Evolutionary conservation across 2,888 invertebrate genomes (phyloP).

Genomic region (Arctia plantaginis): DNA sequence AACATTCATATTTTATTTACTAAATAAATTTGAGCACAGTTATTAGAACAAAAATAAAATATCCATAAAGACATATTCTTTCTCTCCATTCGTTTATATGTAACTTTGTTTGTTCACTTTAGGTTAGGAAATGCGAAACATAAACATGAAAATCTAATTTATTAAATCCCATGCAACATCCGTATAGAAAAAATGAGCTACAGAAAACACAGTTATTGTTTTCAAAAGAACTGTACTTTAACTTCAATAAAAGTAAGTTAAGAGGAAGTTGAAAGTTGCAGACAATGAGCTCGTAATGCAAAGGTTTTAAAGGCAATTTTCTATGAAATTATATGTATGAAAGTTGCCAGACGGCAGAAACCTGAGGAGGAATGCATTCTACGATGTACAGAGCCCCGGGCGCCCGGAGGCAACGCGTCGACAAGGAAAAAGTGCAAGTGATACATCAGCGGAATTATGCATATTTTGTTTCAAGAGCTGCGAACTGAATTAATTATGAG

Average conservation of each 20-base stretch:
- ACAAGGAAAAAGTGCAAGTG: slow-evolving; percentile 65
- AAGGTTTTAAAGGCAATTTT: slow-evolving; percentile 62
- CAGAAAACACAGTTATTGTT: slow-evolving; percentile 36
- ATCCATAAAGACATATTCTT: slow-evolving; percentile 48
- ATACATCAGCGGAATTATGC: slow-evolving; percentile 60
- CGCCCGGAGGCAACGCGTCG: slow-evolving; percentile 48
- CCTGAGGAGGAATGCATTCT: slow-evolving; percentile 63
- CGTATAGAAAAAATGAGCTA: slow-evolving; percentile 25
- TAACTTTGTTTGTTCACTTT: slow-evolving; percentile 52
- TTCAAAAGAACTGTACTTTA: slow-evolving; percentile 38
- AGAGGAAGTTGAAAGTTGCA: slow-evolving; percentile 40
- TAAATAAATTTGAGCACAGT: slow-evolving; percentile 52
- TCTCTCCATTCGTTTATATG: slow-evolving; percentile 50
- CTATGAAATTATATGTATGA: slow-evolving; percentile 65
- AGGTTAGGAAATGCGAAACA: slow-evolving; percentile 54
- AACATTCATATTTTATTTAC: slow-evolving; percentile 54
- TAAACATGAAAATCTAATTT: slow-evolving; percentile 48
- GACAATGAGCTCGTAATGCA: slow-evolving; percentile 56
- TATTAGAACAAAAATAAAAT: slow-evolving; percentile 52
- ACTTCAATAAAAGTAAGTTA: slow-evolving; percentile 38
- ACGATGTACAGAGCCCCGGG: slow-evolving; percentile 41
- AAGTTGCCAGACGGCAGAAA: slow-evolving; percentile 66
- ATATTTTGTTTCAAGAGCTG: slow-evolving; percentile 38
- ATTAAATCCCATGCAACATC: slow-evolving; percentile 23
- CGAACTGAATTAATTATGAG: slow-evolving; percentile 41